phyloP scores from a whole-genome alignment of 1,140 invertebrate species.

The Sweltsa coloradensis region DNA sequence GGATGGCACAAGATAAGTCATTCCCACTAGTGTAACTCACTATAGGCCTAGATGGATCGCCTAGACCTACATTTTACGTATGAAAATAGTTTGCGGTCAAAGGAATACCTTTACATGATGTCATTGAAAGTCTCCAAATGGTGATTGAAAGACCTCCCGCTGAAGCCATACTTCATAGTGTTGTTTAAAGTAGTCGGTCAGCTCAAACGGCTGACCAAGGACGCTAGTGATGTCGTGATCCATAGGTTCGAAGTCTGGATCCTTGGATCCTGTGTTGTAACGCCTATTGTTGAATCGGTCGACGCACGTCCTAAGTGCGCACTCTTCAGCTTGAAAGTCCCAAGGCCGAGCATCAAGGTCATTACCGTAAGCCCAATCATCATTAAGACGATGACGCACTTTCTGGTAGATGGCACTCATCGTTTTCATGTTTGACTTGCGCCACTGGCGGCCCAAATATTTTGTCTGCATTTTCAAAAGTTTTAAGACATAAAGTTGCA shows the following conservation, averaged over 20 bases:
- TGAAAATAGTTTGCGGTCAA: too few species aligned
- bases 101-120: too few species aligned
- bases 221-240: conserved; percentile 78
- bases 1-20: too few species aligned
- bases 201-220: conserved; percentile 58
- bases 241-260: conserved; percentile 68
- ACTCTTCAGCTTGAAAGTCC: conserved; percentile 99
- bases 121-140: conserved; percentile 14
- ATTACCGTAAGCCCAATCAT: conserved; percentile 99
- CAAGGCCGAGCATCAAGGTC: conserved; percentile 93
- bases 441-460: conserved; percentile 96
- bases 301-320: conserved; percentile 80
- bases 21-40: too few species aligned
- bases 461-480: conserved; percentile 99
- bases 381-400: conserved; percentile 87
- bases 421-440: conserved; percentile 99
- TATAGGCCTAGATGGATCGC: too few species aligned
- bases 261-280: conserved; percentile 39
- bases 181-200: conserved; percentile 91
- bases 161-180: conserved; percentile 96
- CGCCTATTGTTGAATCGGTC: conserved; percentile 92
- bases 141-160: conserved; percentile 85
- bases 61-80: too few species aligned
- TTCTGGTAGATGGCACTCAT: conserved; percentile 99
- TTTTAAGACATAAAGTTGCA: conserved; percentile 97